phyloP scores from a whole-genome alignment of 2,113 vertebrate species.

The Zootoca vivipara region DNA sequence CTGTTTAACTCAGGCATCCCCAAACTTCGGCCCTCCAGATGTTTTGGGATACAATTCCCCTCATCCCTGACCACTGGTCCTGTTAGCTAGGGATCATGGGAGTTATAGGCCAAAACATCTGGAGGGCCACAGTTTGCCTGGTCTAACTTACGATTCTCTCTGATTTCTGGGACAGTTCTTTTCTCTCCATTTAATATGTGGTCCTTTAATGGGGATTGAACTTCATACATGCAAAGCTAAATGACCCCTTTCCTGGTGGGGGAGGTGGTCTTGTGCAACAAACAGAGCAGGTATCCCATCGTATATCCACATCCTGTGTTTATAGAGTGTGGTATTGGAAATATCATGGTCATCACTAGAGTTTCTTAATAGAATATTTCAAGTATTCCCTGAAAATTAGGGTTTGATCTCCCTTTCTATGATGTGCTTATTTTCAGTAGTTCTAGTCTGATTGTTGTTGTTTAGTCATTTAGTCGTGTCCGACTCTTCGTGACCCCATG shows the following conservation, averaged over 20 bases:
- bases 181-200: neutral
- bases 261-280: neutral
- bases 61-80: too few relatives aligned
- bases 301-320: neutral
- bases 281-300: neutral
- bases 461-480: too few relatives aligned
- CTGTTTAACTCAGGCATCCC: too few relatives aligned
- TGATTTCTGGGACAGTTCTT: neutral
- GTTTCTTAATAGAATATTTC: neutral
- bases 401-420: neutral
- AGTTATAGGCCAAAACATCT: too few relatives aligned
- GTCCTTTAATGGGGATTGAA: neutral
- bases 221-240: neutral
- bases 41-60: too few relatives aligned
- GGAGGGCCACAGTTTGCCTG: too few relatives aligned
- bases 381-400: neutral
- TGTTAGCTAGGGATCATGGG: too few relatives aligned
- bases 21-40: too few relatives aligned
- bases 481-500: too few relatives aligned
- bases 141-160: neutral
- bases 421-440: neutral
- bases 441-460: neutral
- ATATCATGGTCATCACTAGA: neutral
- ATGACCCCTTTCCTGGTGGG: neutral
- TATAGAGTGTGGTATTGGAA: neutral